Base-by-base conservation (phyloP, 2,113 vertebrate genomes). In the Peromyscus californicus region DNA sequence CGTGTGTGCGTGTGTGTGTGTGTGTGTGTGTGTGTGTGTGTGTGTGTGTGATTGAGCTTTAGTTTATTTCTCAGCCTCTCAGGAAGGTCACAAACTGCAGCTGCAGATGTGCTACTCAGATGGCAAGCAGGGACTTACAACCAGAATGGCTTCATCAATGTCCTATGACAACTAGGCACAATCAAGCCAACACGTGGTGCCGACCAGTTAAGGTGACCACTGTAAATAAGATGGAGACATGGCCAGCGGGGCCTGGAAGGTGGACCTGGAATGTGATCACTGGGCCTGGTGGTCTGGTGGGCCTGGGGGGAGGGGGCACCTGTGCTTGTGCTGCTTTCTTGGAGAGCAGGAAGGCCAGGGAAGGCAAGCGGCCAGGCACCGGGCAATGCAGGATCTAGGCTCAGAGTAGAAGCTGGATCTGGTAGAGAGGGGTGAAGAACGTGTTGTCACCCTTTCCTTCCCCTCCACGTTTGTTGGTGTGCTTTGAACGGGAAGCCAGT, bases 401-500 rank as follows among this genome's bases (percentile, higher is more conserved):
- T 92, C 89, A 54, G 1, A n/a, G 84, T 93, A 97, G 93, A 82
- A 95, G 92, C 75, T 91, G 91, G 93, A 98, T 96, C 88, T 96
- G 95, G 92, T 19, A 63, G 91, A 94, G 87, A 48, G 84, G 54
- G 51, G 74, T 48, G 94, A 89, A 96, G 65, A 95, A 91, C 80
- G 67, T 89, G 78, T 74, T 69, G 92, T 75, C 93, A 59, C 57
- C 90, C 85, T 96, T 94, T 93, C 93, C 93, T 91, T 70, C 59
- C 67, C 29, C n/a, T 97, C 83, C 26, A 92, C 91, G 33, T 26
- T 98, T 94, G 88, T 91, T 17, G 33, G 69, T 95, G 97, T 93
- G 96, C 97, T 97, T 98, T 97, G 95, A 95, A 93, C 97, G 93
- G 89, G 33, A 79, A 97, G 51, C 16, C 39, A 90, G 51, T 75